Evolutionary conservation across 2,797 vertebrate species (phyloP).

Genomic region (Chromobotia macracanthus): DNA sequence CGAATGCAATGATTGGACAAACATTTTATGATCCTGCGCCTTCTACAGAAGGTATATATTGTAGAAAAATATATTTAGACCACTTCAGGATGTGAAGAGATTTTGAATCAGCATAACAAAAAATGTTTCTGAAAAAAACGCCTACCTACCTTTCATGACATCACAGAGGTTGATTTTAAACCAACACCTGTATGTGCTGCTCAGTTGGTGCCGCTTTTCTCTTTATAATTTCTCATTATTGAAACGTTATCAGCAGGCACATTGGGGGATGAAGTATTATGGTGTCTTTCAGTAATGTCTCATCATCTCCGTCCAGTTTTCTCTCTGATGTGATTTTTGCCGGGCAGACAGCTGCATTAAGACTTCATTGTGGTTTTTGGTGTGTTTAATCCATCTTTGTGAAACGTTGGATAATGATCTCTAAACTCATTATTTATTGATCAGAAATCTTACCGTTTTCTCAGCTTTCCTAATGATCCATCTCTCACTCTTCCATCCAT

Average conservation of each 20-base stretch:
- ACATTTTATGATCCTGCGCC: no score
- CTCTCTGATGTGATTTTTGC: slow-evolving; percentile 35
- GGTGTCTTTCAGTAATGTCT: slow-evolving; percentile 1
- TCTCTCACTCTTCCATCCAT: slow-evolving; percentile 72
- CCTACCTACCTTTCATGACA: neutral
- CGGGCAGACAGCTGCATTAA: slow-evolving; percentile 25
- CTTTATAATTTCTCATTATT: slow-evolving; percentile 11
- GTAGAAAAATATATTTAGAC: no score
- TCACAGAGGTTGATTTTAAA: neutral
- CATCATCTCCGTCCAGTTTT: slow-evolving; percentile 20
- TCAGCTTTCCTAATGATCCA: slow-evolving; percentile 67
- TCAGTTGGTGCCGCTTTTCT: neutral
- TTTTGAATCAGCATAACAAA: no score
- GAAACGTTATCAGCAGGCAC: neutral
- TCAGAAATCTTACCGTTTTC: slow-evolving; percentile 64
- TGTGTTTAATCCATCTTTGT: slow-evolving; percentile 51
- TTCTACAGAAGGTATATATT: no score
- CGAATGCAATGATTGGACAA: no score
- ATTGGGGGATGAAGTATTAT: slow-evolving; percentile 27
- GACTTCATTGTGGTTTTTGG: slow-evolving; percentile 40
- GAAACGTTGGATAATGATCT: slow-evolving; percentile 55
- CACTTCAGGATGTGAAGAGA: no score
- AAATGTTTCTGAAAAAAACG: no score
- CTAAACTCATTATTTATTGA: slow-evolving; percentile 63
- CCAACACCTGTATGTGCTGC: neutral